Base-by-base conservation (phyloP, 2,113 vertebrate genomes). In the Salvelinus fontinalis region DNA sequence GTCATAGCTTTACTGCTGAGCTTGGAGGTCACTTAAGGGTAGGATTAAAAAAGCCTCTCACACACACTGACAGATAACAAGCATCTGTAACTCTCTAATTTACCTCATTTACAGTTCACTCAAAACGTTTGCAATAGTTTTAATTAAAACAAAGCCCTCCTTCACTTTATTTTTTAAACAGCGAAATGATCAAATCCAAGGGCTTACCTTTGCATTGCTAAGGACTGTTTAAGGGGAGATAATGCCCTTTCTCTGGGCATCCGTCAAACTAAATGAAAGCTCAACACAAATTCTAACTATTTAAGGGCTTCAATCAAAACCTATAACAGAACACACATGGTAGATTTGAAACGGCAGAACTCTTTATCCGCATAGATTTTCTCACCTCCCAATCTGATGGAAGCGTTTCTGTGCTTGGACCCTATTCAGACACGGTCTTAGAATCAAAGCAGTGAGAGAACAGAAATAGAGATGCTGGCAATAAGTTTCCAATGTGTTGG, bases 121-220 rank as follows among this genome's bases (percentile, higher is more conserved):
- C 8, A 22, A 86, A 76, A 89, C 84, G 84, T 44, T 44, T 71
- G 16, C 78, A 77, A 78, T 82, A 20, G n/a, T 76, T 71, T 64
- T 76, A 44, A 49, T 70, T 34, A 88, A 89, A 89, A 89, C 85
- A 87, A 87, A 87, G 78, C 79, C 65, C 51, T 54, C 51, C 1
- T 4, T 16, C 51, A 18, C 3, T 54, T 75, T 62, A 57, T 69
- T 70, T 39, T 59, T 70, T 57, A 44, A 44, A 76, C 44, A 79
- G 59, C 75, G 5, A 80, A 88, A 87, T 90, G 77, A 88, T 87
- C 78, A 83, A 78, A 70, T 85, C 85, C 87, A 77, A 8, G 70
- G 80, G 83, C 90, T 86, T 88, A 88, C 89, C 90, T 90, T 87
- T 84, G 88, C 85, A 85, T 88, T 89, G 87, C 79, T 90, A 91